These are phyloP conservation scores for Chydorus sphaericus DNA, from an alignment of 2,888 invertebrate genomes.

Conservation along the genomic window DNA sequence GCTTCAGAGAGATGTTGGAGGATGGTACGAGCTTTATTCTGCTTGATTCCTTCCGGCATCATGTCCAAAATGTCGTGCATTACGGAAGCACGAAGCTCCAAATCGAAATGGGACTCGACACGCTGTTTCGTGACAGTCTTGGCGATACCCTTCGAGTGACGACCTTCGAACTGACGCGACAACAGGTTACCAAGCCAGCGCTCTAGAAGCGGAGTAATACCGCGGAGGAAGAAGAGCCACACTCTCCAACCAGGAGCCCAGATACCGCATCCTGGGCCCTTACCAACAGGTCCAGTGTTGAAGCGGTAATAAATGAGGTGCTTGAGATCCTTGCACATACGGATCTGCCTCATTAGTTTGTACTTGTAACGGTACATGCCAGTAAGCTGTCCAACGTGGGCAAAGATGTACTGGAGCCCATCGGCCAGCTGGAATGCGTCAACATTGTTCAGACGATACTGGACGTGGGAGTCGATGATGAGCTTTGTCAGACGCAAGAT, in stretches of 20 bases:
- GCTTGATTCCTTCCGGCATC: constrained; percentile 99
- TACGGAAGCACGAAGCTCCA: constrained; percentile 90
- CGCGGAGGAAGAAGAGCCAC: constrained; percentile 99
- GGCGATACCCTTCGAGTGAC: constrained; percentile 98
- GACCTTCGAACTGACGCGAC: constrained; percentile 95
- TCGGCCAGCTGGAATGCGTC: constrained; percentile 98
- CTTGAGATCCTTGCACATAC: constrained; percentile 99
- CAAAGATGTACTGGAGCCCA: constrained; percentile 96
- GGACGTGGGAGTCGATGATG: constrained; percentile 97
- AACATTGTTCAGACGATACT: constrained; percentile 96
- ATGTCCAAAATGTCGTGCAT: constrained; percentile 97
- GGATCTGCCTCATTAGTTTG: constrained; percentile 94
- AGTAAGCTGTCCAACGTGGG: constrained; percentile 96
- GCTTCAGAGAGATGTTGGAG: constrained; percentile 97
- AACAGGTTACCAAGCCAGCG: constrained; percentile 98
- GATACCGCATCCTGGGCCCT: constrained; percentile 95
- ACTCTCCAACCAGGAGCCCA: constrained; percentile 99
- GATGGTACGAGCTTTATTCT: constrained; percentile 97
- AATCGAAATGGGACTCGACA: constrained; percentile 98
- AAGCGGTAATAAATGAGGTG: constrained; percentile 98
- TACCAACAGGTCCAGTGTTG: constrained; percentile 95
- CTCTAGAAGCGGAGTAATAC: constrained; percentile 93
- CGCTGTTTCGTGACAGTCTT: constrained; percentile 99
- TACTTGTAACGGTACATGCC: constrained; percentile 99
- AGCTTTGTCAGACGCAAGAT: constrained; percentile 95